Conservation (phyloP, 2,113 vertebrate genomes). For the Poeciliopsis prolifica region DNA sequence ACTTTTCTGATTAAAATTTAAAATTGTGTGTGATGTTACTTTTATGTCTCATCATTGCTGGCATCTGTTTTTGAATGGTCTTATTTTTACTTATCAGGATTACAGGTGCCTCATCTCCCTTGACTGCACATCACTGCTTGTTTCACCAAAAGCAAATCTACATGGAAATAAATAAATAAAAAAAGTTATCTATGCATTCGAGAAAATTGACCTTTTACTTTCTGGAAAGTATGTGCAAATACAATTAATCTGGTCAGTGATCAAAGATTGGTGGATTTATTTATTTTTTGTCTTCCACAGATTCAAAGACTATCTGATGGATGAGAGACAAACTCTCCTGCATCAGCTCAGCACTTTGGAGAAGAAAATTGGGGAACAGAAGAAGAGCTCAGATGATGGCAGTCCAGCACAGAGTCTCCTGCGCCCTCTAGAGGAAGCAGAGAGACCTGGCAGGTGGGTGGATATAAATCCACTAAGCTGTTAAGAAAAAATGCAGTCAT, state of each 20-base stretch:
- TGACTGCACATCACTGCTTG: too few species aligned
- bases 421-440: conserved; percentile 24
- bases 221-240: too few species aligned
- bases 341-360: conserved; percentile 68
- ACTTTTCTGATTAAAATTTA: too few species aligned
- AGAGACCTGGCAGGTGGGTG: conserved; percentile 41
- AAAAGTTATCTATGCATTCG: too few species aligned
- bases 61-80: too few species aligned
- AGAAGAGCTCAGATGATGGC: neutral
- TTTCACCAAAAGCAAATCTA: too few species aligned
- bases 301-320: conserved; percentile 73
- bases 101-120: too few species aligned
- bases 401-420: neutral
- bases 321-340: conserved; percentile 73
- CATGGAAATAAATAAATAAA: too few species aligned
- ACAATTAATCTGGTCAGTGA: neutral
- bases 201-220: too few species aligned
- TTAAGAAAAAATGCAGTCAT: neutral
- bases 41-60: too few species aligned
- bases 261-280: neutral
- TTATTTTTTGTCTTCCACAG: conserved; percentile 34
- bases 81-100: too few species aligned
- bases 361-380: conserved; percentile 49
- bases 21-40: too few species aligned
- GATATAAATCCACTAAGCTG: neutral